Conservation (phyloP, 2,113 vertebrate species). For the Pycnonotus jocosus region DNA sequence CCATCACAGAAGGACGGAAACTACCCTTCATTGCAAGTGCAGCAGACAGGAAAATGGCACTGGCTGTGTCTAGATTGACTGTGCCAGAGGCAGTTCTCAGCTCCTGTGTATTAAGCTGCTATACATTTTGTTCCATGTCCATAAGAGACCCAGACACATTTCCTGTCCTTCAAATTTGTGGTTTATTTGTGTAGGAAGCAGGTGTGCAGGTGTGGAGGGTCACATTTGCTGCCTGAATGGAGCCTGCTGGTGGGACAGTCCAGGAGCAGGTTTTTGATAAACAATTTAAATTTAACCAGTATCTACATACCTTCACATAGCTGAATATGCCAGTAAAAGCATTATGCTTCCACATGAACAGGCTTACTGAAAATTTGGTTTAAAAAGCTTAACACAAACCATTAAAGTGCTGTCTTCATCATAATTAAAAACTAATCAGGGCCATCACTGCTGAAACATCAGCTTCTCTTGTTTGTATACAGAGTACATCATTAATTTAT, state of each 20-base stretch:
- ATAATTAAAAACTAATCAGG: slow-evolving; percentile 54
- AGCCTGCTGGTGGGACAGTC: neutral
- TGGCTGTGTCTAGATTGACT: neutral
- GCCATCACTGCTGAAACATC: slow-evolving; percentile 8
- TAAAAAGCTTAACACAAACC: neutral
- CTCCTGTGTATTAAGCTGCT: neutral
- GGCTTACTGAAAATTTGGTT: neutral
- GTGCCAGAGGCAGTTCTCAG: neutral
- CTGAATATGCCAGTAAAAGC: neutral
- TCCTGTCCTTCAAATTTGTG: neutral
- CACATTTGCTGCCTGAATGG: neutral
- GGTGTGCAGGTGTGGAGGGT: neutral
- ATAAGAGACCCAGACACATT: neutral
- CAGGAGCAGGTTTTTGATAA: neutral
- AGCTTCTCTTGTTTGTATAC: slow-evolving; percentile 45
- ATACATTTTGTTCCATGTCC: neutral
- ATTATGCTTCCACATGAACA: neutral
- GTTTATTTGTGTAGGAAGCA: neutral
- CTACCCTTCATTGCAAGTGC: neutral
- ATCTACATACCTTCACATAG: neutral
- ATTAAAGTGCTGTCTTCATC: neutral
- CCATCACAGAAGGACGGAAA: neutral
- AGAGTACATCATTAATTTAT: slow-evolving; percentile 13
- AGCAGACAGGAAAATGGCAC: neutral
- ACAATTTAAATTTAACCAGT: neutral